A percentile compares a stretch with the other conserved stretches of the same genome.
Evolutionary conservation across 2,888 invertebrate species (phyloP).

Genomic region (Chrysolina americana): DNA sequence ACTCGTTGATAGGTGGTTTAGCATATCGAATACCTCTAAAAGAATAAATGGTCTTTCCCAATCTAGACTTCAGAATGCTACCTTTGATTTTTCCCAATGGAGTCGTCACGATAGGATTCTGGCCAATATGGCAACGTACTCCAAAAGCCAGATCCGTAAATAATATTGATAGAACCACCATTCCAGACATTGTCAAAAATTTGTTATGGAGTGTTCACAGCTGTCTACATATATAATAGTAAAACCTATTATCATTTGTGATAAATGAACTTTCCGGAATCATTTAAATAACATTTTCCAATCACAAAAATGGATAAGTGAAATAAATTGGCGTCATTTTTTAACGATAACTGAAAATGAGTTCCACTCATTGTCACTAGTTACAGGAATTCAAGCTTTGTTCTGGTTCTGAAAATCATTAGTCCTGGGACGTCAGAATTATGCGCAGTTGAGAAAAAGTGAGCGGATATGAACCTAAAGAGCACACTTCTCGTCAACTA

Average conservation of each 20-base stretch:
- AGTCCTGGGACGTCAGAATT: too few species aligned
- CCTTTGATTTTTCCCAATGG: constrained; percentile 60
- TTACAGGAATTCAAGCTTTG: not conserved
- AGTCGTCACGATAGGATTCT: constrained; percentile 54
- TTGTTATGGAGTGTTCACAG: not conserved
- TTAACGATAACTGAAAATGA: not conserved
- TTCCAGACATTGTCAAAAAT: not conserved
- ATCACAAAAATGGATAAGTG: not conserved
- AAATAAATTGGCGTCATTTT: not conserved
- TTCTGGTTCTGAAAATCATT: too few species aligned
- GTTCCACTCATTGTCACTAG: not conserved
- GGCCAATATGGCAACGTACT: constrained; percentile 31
- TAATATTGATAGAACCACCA: not conserved
- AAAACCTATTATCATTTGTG: not conserved
- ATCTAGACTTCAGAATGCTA: constrained; percentile 55
- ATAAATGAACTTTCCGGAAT: not conserved
- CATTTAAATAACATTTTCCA: not conserved
- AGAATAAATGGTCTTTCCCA: constrained; percentile 60
- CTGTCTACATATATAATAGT: not conserved
- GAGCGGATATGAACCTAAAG: too few species aligned
- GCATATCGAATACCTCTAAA: constrained; percentile 61
- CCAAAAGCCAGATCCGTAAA: not conserved
- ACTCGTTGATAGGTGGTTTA: constrained; percentile 62
- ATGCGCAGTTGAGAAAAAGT: too few species aligned
- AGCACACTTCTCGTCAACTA: too few species aligned